Base-by-base conservation (phyloP, 2,113 vertebrate species). In the Aegithalos caudatus region DNA sequence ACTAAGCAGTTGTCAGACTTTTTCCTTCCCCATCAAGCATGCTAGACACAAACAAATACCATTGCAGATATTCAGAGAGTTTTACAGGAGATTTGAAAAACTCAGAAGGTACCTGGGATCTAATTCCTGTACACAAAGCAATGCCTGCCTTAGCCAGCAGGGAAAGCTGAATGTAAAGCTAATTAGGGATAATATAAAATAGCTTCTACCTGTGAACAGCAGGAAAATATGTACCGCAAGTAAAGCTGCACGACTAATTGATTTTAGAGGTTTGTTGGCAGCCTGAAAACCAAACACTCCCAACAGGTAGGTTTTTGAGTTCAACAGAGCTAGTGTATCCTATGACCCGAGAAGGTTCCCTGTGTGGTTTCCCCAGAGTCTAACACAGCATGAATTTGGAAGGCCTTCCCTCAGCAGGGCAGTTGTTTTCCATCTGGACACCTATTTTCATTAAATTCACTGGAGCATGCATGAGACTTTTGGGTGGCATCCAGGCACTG, bases 141-240 rank as follows among this genome's bases (percentile, higher is more conserved):
- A 44, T 29, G 35, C 35, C 13, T 82, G n/a, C 40, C 21, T 65
- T 51, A 91, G 67, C 78, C 42, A 89, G 77, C 53, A 50, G 66
- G 69, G 76, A 91, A 96, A 73, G 42, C 38, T 71, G 18, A 86
- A 86, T 25, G 64, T 35, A 86, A 74, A 96, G 86, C 76, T 91
- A 89, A 89, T 92, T 73, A 83, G 72, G 72, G 83, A 57, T 54
- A 89, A 88, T 37, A 81, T 78, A 65, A 92, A 95, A 81, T 42
- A 57, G 69, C 38, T 84, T 71, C 64, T 80, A 56, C n/a, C 72
- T 78, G 69, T 6, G 47, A 96, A 83, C 71, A 95, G 93, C 91
- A 80, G 76, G 91, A 69, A 90, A 94, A 92, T 21, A 48, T 27
- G 50, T 35, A 40, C 53, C 77, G 71, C 58, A 76, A 84, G 53